Base-by-base conservation (phyloP, 2,888 invertebrate species). In the Temnothorax rugatulus region DNA sequence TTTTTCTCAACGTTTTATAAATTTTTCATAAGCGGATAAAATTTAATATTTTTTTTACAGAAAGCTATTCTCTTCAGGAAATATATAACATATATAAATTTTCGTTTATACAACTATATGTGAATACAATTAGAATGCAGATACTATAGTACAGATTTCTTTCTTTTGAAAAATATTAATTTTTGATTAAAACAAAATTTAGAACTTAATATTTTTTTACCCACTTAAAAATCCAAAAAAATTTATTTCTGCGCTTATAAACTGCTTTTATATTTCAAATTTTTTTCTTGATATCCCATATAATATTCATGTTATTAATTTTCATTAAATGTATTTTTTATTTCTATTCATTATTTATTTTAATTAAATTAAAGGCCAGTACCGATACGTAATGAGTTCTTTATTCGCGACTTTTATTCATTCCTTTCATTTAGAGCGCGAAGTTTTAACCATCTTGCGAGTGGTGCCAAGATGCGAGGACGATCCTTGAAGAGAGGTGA, bases 401-500 rank as follows among this genome's bases (percentile, higher is more conserved):
- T 21, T 54, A 54, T 54, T 54, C 47, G 29, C 21, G 13, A 64
- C 44, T 15, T 18, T 38, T 59, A 71, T 57, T 59, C 13, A 47
- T 47, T 79, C 3, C 13, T 41, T 54, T 54, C 21, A 25, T 41
- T 18, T 2, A 13, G 47, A 59, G 59, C 25, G 44, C 21, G 44
- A 63, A 50, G 13, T 77, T 25, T 66, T 64, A 68, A n/a, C 57
- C 54, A 34, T 77, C 57, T 54, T 54, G 57, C 74, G 63, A 63
- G 66, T 76, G 69, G 82, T 66, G 83, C 69, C 64, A 82, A 69
- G 74, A 84, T 77, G 83, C 84, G 66, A 86, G 61, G 41, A 81
- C 84, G 84, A 81, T 73, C 57, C 84, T 76, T 79, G 81, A 66
- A 74, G 71, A 81, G 59, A 83, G 76, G 71, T 59, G 61, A 84